Percentiles rank a stretch among this genome's conserved stretches.
phyloP scores from a whole-genome alignment of 2,888 invertebrate genomes.

The Galerucella calmariensis region DNA sequence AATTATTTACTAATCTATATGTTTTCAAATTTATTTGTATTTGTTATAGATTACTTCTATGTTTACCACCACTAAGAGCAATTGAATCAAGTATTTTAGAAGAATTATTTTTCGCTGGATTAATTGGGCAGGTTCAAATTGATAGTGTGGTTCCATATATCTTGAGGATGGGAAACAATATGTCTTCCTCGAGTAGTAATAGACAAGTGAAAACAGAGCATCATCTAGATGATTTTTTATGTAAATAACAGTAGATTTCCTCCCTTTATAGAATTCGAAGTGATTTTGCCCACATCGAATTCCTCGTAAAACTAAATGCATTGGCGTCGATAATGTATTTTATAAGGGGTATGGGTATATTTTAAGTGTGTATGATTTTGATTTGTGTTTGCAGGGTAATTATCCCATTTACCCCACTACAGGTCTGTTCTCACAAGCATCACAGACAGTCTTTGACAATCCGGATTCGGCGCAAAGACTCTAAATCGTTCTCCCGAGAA shows the following conservation, averaged over 20 bases:
- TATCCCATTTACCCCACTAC: neutral
- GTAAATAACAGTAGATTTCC: conserved; percentile 50
- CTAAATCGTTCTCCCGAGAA: too few species aligned
- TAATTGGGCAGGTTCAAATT: conserved; percentile 93
- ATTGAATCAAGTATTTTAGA: conserved; percentile 83
- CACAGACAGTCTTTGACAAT: too few species aligned
- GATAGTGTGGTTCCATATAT: conserved; percentile 95
- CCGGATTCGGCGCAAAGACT: too few species aligned
- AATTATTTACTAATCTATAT: neutral
- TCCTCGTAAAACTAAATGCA: neutral
- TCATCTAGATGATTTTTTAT: conserved; percentile 56
- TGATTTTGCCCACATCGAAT: neutral
- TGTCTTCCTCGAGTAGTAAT: conserved; percentile 49
- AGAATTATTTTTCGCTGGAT: conserved; percentile 91
- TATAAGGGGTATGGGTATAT: neutral
- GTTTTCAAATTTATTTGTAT: conserved; percentile 27
- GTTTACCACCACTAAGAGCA: conserved; percentile 78
- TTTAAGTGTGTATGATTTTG: neutral
- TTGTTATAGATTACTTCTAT: conserved; percentile 70
- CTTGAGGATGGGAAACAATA: conserved; percentile 69
- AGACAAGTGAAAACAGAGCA: conserved; percentile 61
- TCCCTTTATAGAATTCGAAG: conserved; percentile 9
- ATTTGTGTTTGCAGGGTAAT: neutral
- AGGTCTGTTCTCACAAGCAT: too few species aligned
- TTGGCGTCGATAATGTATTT: neutral